Percentiles rank a stretch among this genome's conserved stretches.
Evolutionary conservation across 2,113 vertebrate genomes (phyloP).

Genomic region (Lepidothrix coronata): DNA sequence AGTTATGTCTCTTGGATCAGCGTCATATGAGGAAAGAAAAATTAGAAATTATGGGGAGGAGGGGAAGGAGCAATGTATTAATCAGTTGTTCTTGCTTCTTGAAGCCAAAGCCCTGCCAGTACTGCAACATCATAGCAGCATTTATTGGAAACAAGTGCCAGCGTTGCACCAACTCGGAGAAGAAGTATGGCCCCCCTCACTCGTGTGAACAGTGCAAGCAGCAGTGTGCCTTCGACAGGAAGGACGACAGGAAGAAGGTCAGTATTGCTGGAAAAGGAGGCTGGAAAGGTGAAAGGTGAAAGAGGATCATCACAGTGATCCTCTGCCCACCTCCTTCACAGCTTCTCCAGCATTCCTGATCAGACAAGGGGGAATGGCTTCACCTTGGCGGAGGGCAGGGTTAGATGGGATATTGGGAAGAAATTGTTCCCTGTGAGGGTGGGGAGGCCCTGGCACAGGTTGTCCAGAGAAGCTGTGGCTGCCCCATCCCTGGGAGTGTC

Average conservation of each 20-base stretch:
- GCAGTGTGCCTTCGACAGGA: slow-evolving; percentile 80
- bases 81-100: background rate
- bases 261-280: background rate
- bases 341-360: background rate
- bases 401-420: background rate
- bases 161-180: slow-evolving; percentile 81
- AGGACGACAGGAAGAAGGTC: slow-evolving; percentile 82
- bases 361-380: background rate
- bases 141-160: slow-evolving; percentile 84
- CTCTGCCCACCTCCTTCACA: background rate
- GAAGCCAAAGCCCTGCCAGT: slow-evolving; percentile 82
- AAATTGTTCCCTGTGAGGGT: background rate
- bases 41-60: background rate
- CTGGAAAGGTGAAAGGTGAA: background rate
- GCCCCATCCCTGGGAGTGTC: background rate
- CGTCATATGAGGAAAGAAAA: background rate
- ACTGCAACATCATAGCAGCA: slow-evolving; percentile 81
- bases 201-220: slow-evolving; percentile 83
- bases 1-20: background rate
- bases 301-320: background rate
- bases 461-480: background rate
- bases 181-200: slow-evolving; percentile 79
- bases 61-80: background rate
- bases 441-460: background rate
- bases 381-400: background rate